phyloP scores from a whole-genome alignment of 1,140 invertebrate species.

The Euura lappo region DNA sequence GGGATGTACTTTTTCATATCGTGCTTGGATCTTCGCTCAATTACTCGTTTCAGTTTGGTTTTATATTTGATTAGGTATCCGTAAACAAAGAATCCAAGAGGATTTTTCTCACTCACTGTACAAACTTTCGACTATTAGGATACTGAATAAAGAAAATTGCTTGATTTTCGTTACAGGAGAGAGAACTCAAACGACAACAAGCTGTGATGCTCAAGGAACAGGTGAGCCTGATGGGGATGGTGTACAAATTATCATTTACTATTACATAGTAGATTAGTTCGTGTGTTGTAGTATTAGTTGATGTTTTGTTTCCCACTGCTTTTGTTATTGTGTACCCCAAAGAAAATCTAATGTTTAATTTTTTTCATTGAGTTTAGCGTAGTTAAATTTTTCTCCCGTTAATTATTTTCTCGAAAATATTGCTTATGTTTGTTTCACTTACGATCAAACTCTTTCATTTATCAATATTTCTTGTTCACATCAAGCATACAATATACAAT shows the following conservation, averaged over 20 bases:
- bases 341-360: background rate
- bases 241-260: conserved; percentile 29
- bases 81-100: too few species aligned
- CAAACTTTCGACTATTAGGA: too few species aligned
- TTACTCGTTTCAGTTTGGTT: too few species aligned
- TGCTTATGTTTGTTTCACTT: background rate
- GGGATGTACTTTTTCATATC: too few species aligned
- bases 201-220: conserved; percentile 87
- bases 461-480: background rate
- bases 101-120: too few species aligned
- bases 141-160: conserved; percentile 22
- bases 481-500: background rate
- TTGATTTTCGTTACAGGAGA: conserved; percentile 72
- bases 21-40: too few species aligned
- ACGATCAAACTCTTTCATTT: background rate
- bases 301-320: conserved; percentile 34
- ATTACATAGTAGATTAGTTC: conserved; percentile 17
- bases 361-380: background rate
- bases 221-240: conserved; percentile 64
- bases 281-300: conserved; percentile 39
- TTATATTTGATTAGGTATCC: too few species aligned
- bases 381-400: background rate
- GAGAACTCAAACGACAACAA: conserved; percentile 86
- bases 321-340: conserved; percentile 26
- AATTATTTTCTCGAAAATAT: conserved; percentile 10